Evolutionary conservation across 2,797 vertebrate species (phyloP), one percentile per base, ranked within the genome.

Genomic region (Amniataba percoides): DNA sequence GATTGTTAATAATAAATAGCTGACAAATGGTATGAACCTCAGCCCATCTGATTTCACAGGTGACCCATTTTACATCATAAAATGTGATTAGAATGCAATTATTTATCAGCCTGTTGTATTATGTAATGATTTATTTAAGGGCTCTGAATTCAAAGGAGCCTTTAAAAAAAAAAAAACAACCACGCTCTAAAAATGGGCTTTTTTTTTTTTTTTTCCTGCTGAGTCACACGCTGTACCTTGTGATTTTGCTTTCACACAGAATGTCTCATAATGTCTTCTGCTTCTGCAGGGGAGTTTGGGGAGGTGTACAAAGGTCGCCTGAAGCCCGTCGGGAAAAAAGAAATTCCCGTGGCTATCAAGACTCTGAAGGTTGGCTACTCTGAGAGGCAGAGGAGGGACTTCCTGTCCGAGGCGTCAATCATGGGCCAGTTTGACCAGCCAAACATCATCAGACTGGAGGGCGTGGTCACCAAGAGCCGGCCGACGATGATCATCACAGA

Each of bases 401-500:
- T 98, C 86, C 93, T 99, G 92, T 97, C 97, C 0, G 97, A 98
- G 93, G 97, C 97, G 0, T 97, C 97, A 52, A 99, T 99, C 94
- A 99, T 99, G 97, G 97, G 97, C 12, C 97, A 98, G 92, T 99
- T 99, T 0, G 97, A 98, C 89, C 97, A 99, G 70, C 97, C 97
- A 6, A 99, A 98, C 90, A 97, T 99, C 91, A 99, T 99, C 58
- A 93, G 97, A 3, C 92, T 99, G 48, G 97, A 99, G 83, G 97
- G 97, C 0, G 97, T 99, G 78, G 97, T 99, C 85, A 99, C 97
- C 89, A 99, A 98, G 90, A 98, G 97, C 86, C 92, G 97, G 0
- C 97, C 97, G 0, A 97, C 98, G n/a, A 99, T 98, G 97, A 99
- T 99, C 91, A 97, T 99, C 94, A 99, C 97, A 0, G 97, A 99